Base-by-base conservation (phyloP, 2,888 invertebrate genomes). In the Odontocolon sp. region DNA sequence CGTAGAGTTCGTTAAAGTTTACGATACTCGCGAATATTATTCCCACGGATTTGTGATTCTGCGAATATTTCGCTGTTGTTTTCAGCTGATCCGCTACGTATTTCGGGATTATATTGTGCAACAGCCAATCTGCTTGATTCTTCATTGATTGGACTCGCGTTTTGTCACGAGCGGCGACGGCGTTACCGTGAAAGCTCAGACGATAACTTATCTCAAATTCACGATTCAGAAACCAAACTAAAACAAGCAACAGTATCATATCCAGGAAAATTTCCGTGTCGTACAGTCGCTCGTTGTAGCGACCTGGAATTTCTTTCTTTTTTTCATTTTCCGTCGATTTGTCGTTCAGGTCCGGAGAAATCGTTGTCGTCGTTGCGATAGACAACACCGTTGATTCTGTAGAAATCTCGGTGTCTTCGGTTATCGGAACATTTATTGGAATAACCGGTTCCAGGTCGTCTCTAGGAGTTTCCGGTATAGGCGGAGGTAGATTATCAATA, bases 1-100 rank as follows among this genome's bases (percentile, higher is more conserved):
- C 99, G 89, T 99, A 99, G 93, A 99, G 96, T 91, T 99, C 98
- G 87, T 97, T 97, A 90, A 99, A 99, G 90, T 99, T 99, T 0
- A 98, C 96, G 83, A 99, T 97, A 85, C 96, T 97, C 4, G 98
- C 99, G 88, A 99, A 99, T 85, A 99, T 96, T 11, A 99, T 97
- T 0, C 95, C 98, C 0, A 96, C 97, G 84, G 96, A 94, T 88
- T 95, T 95, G 90, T 98, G 97, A 89, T 98, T 98, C 88, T 97
- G 97, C 0, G 98, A 98, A 92, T 99, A 99, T 88, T 96, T 96
- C 8, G 97, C 97, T 23, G 97, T 96, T 79, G 95, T 96, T 90
- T 98, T 98, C 68, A 99, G 91, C 87, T 97, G 96, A 83, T 98
- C 98, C 1, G 97, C 97, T 1, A 99, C 98, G 87, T 99, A 97